phyloP scores from a whole-genome alignment of 2,797 vertebrate genomes.

The Taenioides sp. region DNA sequence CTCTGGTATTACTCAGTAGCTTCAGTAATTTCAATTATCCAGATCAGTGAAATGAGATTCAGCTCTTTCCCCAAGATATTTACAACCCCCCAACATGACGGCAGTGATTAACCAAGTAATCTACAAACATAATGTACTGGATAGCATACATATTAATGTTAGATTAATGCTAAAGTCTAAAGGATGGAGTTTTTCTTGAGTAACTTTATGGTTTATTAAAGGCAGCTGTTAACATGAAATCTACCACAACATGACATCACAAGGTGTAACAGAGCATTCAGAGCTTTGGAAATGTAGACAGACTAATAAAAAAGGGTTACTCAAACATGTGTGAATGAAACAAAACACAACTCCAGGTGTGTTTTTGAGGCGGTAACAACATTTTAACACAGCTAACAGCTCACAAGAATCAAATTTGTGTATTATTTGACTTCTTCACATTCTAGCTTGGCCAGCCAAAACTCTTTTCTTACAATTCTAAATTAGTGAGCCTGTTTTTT shows the following conservation, averaged over 20 bases:
- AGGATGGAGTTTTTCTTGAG: neutral
- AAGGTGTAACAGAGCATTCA: too few relatives aligned
- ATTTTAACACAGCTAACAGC: too few relatives aligned
- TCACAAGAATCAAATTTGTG: too few relatives aligned
- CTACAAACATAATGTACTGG: neutral
- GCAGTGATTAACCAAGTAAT: slow-evolving; percentile 4
- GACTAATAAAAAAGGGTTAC: too few relatives aligned
- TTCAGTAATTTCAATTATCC: slow-evolving; percentile 48
- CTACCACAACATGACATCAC: too few relatives aligned
- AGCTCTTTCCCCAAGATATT: slow-evolving; percentile 30
- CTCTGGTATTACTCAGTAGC: slow-evolving; percentile 19
- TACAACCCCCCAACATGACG: neutral
- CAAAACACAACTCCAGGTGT: too few relatives aligned
- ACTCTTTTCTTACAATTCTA: neutral
- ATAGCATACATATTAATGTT: neutral
- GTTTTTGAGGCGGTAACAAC: too few relatives aligned
- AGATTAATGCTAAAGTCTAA: neutral
- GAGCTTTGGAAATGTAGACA: too few relatives aligned
- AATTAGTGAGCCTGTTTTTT: neutral
- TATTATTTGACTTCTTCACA: neutral
- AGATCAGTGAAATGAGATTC: slow-evolving; percentile 44
- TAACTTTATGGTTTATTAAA: neutral
- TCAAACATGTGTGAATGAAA: too few relatives aligned
- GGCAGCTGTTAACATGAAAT: too few relatives aligned
- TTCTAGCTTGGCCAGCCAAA: neutral